Conservation (phyloP, 1,140 invertebrate species). For the Cydia splendana region DNA sequence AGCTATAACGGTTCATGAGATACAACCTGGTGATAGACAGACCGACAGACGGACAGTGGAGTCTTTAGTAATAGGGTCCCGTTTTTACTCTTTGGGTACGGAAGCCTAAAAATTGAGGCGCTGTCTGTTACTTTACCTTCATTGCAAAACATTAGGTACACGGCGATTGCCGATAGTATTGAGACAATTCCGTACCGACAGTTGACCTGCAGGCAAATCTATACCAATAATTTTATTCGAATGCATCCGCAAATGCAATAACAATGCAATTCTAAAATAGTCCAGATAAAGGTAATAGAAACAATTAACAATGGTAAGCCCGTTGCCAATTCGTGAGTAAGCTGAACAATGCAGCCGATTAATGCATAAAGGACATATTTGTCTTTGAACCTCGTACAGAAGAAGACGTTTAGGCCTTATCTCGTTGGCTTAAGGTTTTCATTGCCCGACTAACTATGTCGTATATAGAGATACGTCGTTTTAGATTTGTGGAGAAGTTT, state of each 20-base stretch:
- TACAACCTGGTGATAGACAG: too few relatives aligned
- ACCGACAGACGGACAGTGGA: too few relatives aligned
- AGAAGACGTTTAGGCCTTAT: not conserved
- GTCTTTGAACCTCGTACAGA: not conserved
- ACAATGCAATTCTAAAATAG: constrained; percentile 25
- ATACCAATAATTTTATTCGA: not conserved
- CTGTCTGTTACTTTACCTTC: not conserved
- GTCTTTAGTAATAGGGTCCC: too few relatives aligned
- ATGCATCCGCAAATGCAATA: constrained; percentile 23
- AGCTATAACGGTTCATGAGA: too few relatives aligned
- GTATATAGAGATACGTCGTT: not conserved
- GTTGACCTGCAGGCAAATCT: not conserved
- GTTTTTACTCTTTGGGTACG: too few relatives aligned
- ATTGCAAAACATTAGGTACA: not conserved
- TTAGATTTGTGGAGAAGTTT: not conserved
- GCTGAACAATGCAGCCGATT: not conserved
- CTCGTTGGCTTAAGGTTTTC: not conserved
- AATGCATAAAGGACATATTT: not conserved
- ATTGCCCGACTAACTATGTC: not conserved
- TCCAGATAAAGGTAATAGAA: constrained; percentile 33
- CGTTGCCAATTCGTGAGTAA: constrained; percentile 41
- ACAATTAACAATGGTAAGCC: constrained; percentile 44
- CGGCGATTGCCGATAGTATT: not conserved
- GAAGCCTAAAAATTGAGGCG: not conserved
- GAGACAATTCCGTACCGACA: not conserved